Conservation (phyloP, 2,113 vertebrate species). For the Egretta garzetta region DNA sequence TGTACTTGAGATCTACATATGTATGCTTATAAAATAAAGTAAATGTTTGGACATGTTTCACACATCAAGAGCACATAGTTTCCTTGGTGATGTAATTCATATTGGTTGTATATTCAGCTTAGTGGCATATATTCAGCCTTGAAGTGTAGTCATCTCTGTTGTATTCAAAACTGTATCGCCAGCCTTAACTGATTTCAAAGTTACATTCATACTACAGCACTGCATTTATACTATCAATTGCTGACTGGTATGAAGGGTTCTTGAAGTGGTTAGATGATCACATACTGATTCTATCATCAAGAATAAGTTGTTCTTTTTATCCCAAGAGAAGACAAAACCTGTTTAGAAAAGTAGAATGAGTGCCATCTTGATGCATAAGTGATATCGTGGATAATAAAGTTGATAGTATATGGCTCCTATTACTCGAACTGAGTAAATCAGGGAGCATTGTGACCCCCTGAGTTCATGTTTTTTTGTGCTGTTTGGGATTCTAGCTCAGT, state of each 20-base stretch:
- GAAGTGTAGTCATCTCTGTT: not conserved
- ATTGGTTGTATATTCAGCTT: not conserved
- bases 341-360: not conserved
- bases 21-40: not conserved
- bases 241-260: not conserved
- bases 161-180: not conserved
- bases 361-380: not conserved
- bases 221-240: not conserved
- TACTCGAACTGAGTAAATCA: not conserved
- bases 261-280: not conserved
- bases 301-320: not conserved
- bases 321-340: not conserved
- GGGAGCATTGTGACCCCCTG: not conserved
- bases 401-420: not conserved
- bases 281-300: not conserved
- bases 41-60: slow-evolving; percentile 1
- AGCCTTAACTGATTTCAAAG: not conserved
- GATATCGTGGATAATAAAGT: not conserved
- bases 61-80: not conserved
- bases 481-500: not conserved
- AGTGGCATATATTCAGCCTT: not conserved
- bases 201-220: not conserved
- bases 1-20: not conserved
- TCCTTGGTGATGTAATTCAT: not conserved
- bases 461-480: not conserved